Conservation (phyloP, 2,888 invertebrate species). For the Gerris lacustris region DNA sequence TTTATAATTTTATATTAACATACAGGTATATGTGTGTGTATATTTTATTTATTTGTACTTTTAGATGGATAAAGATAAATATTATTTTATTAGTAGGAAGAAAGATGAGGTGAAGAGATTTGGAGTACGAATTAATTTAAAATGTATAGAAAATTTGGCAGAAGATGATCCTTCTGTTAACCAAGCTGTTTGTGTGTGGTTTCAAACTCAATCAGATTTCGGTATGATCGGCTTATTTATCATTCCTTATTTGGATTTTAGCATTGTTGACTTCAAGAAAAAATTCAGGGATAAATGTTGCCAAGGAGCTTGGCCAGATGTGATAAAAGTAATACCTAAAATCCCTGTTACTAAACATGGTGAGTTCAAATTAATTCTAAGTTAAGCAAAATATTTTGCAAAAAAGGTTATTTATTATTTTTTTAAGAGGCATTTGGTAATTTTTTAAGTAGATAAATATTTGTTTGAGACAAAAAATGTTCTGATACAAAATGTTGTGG, state of each 20-base stretch:
- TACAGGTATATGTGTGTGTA: no score
- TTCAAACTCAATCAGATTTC: not conserved
- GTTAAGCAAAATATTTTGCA: not conserved
- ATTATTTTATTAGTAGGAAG: no score
- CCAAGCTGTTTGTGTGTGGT: not conserved
- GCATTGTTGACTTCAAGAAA: not conserved
- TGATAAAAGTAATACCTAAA: slow-evolving; percentile 45
- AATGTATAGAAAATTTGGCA: not conserved
- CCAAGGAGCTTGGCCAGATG: slow-evolving; percentile 43
- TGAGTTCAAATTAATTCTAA: slow-evolving; percentile 8
- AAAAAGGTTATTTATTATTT: no score
- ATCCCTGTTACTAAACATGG: slow-evolving; percentile 56
- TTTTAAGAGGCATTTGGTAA: no score
- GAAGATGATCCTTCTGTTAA: not conserved
- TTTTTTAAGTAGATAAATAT: no score
- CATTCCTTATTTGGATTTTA: not conserved
- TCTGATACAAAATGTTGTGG: no score
- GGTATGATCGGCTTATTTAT: no score
- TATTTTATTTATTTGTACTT: not conserved
- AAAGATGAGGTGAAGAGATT: not conserved
- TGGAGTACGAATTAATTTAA: not conserved
- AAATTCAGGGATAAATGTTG: slow-evolving; percentile 15
- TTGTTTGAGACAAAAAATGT: no score
- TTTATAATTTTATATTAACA: no score
- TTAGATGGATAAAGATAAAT: not conserved